Evolutionary conservation across 2,113 vertebrate species (phyloP).

Genomic region (Tricholaema leucomelas): DNA sequence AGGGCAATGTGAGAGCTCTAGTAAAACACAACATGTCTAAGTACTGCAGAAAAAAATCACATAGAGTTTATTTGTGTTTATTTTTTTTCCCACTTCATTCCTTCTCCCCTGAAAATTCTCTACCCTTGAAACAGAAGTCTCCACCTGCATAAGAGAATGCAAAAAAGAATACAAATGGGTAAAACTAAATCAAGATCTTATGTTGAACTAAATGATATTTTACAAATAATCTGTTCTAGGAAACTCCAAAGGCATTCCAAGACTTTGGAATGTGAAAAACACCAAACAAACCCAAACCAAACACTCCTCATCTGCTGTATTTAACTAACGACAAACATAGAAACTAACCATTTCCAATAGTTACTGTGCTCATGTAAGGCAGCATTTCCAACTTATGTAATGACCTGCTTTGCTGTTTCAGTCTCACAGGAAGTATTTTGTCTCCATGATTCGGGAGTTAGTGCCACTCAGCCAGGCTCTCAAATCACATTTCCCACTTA

Average conservation of each 20-base stretch:
- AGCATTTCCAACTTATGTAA: neutral
- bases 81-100: neutral
- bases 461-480: neutral
- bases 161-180: neutral
- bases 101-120: neutral
- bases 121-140: neutral
- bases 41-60: neutral
- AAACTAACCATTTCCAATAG: neutral
- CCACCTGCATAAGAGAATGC: neutral
- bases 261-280: neutral
- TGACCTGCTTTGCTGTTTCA: neutral
- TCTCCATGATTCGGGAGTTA: too few species aligned
- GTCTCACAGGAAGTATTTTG: neutral
- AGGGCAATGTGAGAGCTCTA: neutral
- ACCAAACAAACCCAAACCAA: neutral
- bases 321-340: neutral
- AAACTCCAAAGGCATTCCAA: neutral
- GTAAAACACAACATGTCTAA: neutral
- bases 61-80: too few species aligned
- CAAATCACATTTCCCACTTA: neutral
- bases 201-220: neutral
- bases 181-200: neutral
- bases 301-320: neutral
- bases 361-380: neutral
- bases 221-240: neutral